Percentiles rank a stretch among this genome's conserved stretches.
phyloP scores from a whole-genome alignment of 2,888 invertebrate species.

The Piscicola geometra region DNA sequence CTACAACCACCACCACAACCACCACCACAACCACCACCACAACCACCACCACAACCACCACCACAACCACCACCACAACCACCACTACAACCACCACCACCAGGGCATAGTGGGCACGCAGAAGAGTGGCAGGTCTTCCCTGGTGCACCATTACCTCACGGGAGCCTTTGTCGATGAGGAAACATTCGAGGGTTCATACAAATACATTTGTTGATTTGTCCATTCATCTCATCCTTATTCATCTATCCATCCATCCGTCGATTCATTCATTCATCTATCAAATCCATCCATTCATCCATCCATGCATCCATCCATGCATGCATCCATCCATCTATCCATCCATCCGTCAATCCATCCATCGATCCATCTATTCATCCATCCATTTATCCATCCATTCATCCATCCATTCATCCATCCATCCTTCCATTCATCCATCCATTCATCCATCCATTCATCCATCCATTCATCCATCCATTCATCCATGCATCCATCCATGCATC shows the following conservation, averaged over 20 bases:
- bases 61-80: too few species aligned
- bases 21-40: too few species aligned
- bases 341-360: background rate
- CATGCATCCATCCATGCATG: background rate
- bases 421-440: background rate
- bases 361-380: background rate
- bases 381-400: background rate
- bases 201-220: background rate
- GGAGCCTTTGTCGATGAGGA: conserved; percentile 97
- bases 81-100: too few species aligned
- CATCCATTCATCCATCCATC: background rate
- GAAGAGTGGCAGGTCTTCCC: conserved; percentile 90
- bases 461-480: background rate
- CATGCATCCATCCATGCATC: background rate
- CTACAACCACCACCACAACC: too few species aligned
- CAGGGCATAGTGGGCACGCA: conserved; percentile 87
- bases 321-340: background rate
- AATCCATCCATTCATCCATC: background rate
- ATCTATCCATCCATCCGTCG: background rate
- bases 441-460: background rate
- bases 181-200: conserved; percentile 75
- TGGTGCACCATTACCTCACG: conserved; percentile 95
- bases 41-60: too few species aligned
- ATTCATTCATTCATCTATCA: background rate
- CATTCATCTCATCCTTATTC: background rate